phyloP scores from a whole-genome alignment of 2,113 vertebrate genomes.

The Marcusenius ussheri region DNA sequence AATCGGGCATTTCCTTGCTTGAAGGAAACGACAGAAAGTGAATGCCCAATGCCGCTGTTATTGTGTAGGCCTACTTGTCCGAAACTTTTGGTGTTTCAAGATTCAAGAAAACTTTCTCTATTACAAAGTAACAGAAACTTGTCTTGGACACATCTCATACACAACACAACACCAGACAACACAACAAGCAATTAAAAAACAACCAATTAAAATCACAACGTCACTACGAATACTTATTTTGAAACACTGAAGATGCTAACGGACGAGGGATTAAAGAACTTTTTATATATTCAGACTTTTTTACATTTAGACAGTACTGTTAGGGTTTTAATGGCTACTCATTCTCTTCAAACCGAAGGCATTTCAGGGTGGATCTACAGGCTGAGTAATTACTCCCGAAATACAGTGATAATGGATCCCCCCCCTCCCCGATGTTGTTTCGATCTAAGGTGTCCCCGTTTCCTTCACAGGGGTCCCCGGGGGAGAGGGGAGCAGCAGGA shows the following conservation, averaged over 20 bases:
- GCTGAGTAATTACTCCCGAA: not conserved
- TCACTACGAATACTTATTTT: not conserved
- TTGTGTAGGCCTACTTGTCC: not conserved
- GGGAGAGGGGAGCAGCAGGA: constrained; percentile 86
- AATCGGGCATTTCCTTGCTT: not conserved
- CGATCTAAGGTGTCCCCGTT: constrained; percentile 1
- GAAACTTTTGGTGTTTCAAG: not conserved
- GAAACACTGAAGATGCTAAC: not conserved
- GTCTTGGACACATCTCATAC: not conserved
- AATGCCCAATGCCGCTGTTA: not conserved
- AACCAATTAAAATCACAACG: not conserved
- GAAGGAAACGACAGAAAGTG: not conserved
- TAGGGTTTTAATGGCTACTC: not conserved
- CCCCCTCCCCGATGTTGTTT: not conserved
- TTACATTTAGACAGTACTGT: not conserved
- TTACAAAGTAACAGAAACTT: not conserved
- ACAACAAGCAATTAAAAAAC: not conserved
- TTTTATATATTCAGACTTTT: not conserved
- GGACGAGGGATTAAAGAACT: not conserved
- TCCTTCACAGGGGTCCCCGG: constrained; percentile 78
- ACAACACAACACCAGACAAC: not conserved
- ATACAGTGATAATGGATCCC: not conserved
- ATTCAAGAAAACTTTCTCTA: not conserved
- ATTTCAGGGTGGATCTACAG: not conserved
- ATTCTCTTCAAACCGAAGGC: not conserved